Conservation (phyloP, 2,888 invertebrate genomes). For the Yponomeuta evonymella region DNA sequence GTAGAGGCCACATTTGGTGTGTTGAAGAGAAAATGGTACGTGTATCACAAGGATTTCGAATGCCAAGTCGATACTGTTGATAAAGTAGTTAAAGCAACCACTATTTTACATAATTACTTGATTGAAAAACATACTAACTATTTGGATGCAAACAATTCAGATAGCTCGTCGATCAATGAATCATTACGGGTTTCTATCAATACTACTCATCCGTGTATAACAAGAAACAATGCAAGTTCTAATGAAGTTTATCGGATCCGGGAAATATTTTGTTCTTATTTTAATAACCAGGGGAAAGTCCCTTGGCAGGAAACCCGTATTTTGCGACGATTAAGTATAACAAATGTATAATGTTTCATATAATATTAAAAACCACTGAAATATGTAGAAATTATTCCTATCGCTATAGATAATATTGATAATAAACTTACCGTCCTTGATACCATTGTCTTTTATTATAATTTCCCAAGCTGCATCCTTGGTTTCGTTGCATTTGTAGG, state of each 20-base stretch:
- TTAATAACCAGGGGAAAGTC: conserved; percentile 18
- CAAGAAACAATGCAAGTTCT: conserved; percentile 6
- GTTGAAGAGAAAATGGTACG: conserved; percentile 26
- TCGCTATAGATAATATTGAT: conserved; percentile 18
- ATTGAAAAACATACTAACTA: conserved; percentile 4
- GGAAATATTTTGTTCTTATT: conserved; percentile 9
- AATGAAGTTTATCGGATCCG: conserved; percentile 7
- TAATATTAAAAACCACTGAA: conserved; percentile 18
- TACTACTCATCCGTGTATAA: conserved; percentile 5
- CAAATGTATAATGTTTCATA: conserved; percentile 17
- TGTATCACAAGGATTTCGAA: conserved; percentile 22
- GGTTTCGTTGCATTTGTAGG: conserved; percentile 15
- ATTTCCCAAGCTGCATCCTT: conserved; percentile 17
- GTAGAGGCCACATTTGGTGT: conserved; percentile 28
- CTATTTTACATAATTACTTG: conserved; percentile 21
- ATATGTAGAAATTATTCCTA: conserved; percentile 18
- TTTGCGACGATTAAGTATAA: conserved; percentile 18
- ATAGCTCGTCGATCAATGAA: conserved; percentile 4
- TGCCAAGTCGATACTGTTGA: conserved; percentile 22
- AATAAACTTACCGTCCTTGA: conserved; percentile 15
- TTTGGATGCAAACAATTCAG: conserved; percentile 4
- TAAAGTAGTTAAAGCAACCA: conserved; percentile 23
- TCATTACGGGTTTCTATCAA: conserved; percentile 4
- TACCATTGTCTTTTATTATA: conserved; percentile 11
- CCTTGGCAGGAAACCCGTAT: conserved; percentile 17